Percentiles rank a stretch among this genome's conserved stretches.
Evolutionary conservation across 2,113 vertebrate genomes (phyloP).

Genomic region (Pseudonaja textilis): DNA sequence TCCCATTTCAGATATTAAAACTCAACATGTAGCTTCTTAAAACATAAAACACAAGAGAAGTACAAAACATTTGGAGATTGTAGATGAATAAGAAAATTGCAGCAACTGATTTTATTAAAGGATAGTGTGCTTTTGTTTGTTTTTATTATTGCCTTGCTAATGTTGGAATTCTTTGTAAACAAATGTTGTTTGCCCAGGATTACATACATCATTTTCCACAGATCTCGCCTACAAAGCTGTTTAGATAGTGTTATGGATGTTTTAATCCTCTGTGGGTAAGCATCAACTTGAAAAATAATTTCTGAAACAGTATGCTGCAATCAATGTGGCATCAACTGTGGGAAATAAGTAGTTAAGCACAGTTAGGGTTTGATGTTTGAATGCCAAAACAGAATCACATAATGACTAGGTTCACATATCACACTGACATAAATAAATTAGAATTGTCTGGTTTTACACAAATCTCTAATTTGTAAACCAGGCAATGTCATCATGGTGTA

Average conservation of each 20-base stretch:
- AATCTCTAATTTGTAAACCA: neutral
- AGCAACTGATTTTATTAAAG: neutral
- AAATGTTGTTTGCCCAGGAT: neutral
- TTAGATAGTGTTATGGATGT: neutral
- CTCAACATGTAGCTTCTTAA: neutral
- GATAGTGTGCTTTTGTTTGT: neutral
- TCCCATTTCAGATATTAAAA: neutral
- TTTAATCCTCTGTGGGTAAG: neutral
- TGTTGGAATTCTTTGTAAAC: neutral
- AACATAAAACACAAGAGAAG: slow-evolving; percentile 22
- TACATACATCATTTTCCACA: neutral
- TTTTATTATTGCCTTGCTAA: neutral
- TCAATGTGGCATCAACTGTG: neutral
- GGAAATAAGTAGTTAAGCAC: neutral
- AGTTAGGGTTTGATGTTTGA: neutral
- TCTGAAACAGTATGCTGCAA: neutral
- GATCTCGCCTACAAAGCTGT: rapidly evolving
- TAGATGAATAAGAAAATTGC: slow-evolving; percentile 29
- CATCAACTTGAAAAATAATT: neutral
- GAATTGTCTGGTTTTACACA: neutral
- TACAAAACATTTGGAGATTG: neutral
- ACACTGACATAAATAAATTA: neutral
- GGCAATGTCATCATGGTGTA: neutral
- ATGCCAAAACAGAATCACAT: neutral
- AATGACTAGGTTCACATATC: neutral